These are phyloP conservation scores for Chrysina gloriosa DNA, from an alignment of 2,888 invertebrate genomes.

Conservation along the genomic window DNA sequence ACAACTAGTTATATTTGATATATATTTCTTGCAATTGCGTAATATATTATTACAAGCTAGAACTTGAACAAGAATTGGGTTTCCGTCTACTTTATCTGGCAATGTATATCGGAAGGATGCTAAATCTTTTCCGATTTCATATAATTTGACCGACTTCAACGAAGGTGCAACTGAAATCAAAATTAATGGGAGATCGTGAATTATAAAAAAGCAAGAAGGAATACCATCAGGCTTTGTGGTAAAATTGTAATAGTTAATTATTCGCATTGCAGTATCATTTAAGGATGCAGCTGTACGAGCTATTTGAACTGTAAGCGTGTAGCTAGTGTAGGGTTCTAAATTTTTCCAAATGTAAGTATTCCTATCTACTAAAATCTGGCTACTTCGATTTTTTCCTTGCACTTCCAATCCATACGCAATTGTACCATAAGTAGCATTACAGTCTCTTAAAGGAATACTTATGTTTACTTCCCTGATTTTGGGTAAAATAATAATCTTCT, in stretches of 20 bases:
- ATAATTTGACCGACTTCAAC: slow-evolving; percentile 57
- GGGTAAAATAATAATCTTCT: slow-evolving; percentile 44
- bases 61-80: slow-evolving; percentile 53
- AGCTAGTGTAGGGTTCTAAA: slow-evolving; percentile 55
- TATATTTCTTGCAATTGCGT: slow-evolving; percentile 53
- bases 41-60: slow-evolving; percentile 53
- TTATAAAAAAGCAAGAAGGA: slow-evolving; percentile 33
- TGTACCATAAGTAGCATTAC: slow-evolving; percentile 55
- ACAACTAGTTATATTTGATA: slow-evolving; percentile 53
- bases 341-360: slow-evolving; percentile 52
- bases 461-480: slow-evolving; percentile 4
- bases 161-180: slow-evolving; percentile 56
- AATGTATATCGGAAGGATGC: slow-evolving; percentile 58
- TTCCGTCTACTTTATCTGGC: slow-evolving; percentile 53
- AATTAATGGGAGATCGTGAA: background rate
- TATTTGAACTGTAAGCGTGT: slow-evolving; percentile 54
- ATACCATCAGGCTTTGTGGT: slow-evolving; percentile 58
- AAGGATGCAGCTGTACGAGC: slow-evolving; percentile 45
- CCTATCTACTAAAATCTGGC: slow-evolving; percentile 48
- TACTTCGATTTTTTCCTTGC: slow-evolving; percentile 47
- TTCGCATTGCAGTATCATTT: slow-evolving; percentile 42
- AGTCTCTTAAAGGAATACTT: slow-evolving; percentile 50
- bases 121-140: slow-evolving; percentile 54
- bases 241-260: slow-evolving; percentile 50
- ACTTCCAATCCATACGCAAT: slow-evolving; percentile 54